These are phyloP conservation scores for Mus spretus DNA, from an alignment of 2,797 vertebrate genomes.

Conservation along the genomic window DNA sequence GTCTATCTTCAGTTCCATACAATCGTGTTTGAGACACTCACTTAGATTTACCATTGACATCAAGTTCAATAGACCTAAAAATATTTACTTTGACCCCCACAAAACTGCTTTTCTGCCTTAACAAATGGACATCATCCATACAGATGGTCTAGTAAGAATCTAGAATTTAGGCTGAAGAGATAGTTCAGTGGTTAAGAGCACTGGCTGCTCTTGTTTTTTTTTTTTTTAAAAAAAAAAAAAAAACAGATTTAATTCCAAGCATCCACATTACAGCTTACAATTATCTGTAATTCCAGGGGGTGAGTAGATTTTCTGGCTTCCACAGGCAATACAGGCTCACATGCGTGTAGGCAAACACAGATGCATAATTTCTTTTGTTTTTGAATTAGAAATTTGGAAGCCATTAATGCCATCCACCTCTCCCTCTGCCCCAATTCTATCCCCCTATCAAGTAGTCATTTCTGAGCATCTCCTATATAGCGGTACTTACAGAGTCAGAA, in stretches of 20 bases:
- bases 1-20: neutral
- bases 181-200: neutral
- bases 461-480: neutral
- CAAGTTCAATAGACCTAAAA: slow-evolving; percentile 62
- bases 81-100: slow-evolving; percentile 31
- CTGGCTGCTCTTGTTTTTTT: neutral
- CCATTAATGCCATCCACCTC: slow-evolving; percentile 26
- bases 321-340: neutral
- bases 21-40: neutral
- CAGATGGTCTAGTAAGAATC: neutral
- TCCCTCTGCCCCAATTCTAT: neutral
- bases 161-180: neutral
- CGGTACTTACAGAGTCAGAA: slow-evolving; percentile 7
- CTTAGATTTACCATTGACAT: slow-evolving; percentile 5
- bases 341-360: neutral
- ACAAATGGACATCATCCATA: neutral
- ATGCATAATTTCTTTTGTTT: neutral
- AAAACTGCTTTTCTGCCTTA: slow-evolving; percentile 40
- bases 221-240: neutral
- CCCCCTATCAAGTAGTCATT: neutral
- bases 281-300: neutral
- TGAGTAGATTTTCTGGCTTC: neutral
- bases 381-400: slow-evolving; percentile 43
- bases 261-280: neutral
- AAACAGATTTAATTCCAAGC: neutral